Evolutionary conservation across 2,113 vertebrate genomes (phyloP), one percentile per base, ranked within the genome.

Genomic region (Lutjanus erythropterus): DNA sequence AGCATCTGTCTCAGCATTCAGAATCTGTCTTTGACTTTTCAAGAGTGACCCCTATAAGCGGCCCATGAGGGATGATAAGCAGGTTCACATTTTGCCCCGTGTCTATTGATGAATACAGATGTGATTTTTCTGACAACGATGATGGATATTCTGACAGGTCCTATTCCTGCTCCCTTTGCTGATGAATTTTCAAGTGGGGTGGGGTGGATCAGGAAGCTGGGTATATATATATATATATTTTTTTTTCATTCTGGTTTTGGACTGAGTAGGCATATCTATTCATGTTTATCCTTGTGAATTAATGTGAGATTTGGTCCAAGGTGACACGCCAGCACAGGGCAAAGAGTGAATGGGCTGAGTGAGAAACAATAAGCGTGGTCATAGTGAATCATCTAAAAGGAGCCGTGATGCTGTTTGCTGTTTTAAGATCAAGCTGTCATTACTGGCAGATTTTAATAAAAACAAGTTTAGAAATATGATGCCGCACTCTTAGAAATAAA

Each of bases 21-120:
- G 60, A 69, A 68, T 86, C 75, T 72, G 84, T 86, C 88, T 92
- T 81, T 91, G 89, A 89, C 85, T 89, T 94, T 94, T 91, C 50
- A 74, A 49, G 65, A 77, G 69, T 90, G 85, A 93, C 89, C 90
- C 83, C 80, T 76, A 75, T 59, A 83, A 72, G 65, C 37, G 44
- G 74, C 80, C 82, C 88, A 74, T 83, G 85, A 93, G 91, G 64
- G 83, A 91, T 89, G 80, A 87, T 88, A 89, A 91, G 89, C 78
- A 86, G 78, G 72, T 78, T 86, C 82, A 91, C 85, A 90, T 91
- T 92, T 86, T 81, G 72, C 75, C 72, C 80, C 15, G 15, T 21
- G 42, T 55, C 78, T 82, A 53, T 59, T 87, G 85, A 82, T 84
- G 91, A 92, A 93, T 93, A 91, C 86, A 86, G 82, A 93, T 92